Evolutionary conservation across 2,113 vertebrate genomes (phyloP), one percentile per base, ranked within the genome.

Genomic region (Dipodomys merriami): DNA sequence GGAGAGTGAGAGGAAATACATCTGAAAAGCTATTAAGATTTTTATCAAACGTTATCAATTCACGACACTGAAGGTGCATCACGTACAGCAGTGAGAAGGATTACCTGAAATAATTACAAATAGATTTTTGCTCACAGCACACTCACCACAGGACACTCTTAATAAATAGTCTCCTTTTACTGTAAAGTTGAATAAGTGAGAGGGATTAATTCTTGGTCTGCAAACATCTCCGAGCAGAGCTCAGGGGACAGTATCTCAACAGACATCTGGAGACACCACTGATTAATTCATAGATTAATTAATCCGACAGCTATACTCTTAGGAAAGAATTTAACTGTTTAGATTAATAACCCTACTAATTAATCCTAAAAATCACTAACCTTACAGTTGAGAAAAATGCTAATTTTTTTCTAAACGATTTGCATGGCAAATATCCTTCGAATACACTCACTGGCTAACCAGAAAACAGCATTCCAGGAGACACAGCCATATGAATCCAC

Each of bases 261-360:
- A 97, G 97, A 97, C 97, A 97, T 98, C 97, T 98, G 97, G 94
- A 97, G 93, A 97, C 95, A 71, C 83, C 91, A 96, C 96, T 96
- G 96, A 98, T 98, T 98, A 98, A 98, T 98, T 97, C 98, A 98
- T 95, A 97, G 94, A 97, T 97, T 97, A 88, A 93, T 97, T 97
- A 97, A 97, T 97, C 97, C 96, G 97, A 97, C 96, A 97, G 96
- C 95, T 98, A 90, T 96, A 98, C 84, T 96, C 94, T 96, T 97
- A 96, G 93, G 96, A 98, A 87, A 96, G 9, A 97, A 97, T 95
- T 96, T 97, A 98, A 97, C 97, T 98, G 97, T 98, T 98, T 97
- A 96, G 95, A 98, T 98, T 98, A 98, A 98, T 98, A 98, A 97
- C 96, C 93, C 93, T 95, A 93, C 92, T 98, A 98, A 98, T 98